Percentiles rank a stretch among this genome's conserved stretches.
These are phyloP conservation scores for Tachypleus tridentatus DNA, from an alignment of 1,140 invertebrate genomes.

Conservation along the genomic window DNA sequence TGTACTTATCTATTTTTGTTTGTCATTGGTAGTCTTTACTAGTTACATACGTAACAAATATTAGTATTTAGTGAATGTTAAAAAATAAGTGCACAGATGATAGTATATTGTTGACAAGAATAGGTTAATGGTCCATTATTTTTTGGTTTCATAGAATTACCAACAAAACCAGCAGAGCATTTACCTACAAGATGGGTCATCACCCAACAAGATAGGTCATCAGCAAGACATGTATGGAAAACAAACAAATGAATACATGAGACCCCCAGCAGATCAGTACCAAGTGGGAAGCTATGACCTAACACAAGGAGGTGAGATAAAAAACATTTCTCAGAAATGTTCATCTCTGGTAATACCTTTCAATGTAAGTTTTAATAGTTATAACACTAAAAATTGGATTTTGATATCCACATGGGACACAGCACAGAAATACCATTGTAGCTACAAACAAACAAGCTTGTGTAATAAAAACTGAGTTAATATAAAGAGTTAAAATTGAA, in stretches of 20 bases:
- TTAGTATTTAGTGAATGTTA: neutral
- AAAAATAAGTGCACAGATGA: neutral
- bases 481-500: no score
- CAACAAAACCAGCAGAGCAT: conserved; percentile 14
- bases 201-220: conserved; percentile 18
- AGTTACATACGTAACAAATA: neutral
- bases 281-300: conserved; percentile 17
- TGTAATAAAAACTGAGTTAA: neutral
- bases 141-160: conserved; percentile 6
- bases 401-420: neutral
- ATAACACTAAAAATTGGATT: neutral
- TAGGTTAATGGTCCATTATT: no score
- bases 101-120: neutral
- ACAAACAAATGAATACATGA: conserved; percentile 36
- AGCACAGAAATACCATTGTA: conserved; percentile 2
- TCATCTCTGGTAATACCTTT: neutral
- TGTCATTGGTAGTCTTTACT: neutral
- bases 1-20: no score
- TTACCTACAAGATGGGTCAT: conserved; percentile 12
- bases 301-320: conserved; percentile 14
- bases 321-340: no score
- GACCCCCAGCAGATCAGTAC: conserved; percentile 20
- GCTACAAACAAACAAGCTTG: conserved; percentile 15
- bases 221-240: conserved; percentile 28
- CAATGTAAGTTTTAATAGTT: neutral